phyloP scores from a whole-genome alignment of 2,797 vertebrate species.

The Rhinoraja longicauda region DNA sequence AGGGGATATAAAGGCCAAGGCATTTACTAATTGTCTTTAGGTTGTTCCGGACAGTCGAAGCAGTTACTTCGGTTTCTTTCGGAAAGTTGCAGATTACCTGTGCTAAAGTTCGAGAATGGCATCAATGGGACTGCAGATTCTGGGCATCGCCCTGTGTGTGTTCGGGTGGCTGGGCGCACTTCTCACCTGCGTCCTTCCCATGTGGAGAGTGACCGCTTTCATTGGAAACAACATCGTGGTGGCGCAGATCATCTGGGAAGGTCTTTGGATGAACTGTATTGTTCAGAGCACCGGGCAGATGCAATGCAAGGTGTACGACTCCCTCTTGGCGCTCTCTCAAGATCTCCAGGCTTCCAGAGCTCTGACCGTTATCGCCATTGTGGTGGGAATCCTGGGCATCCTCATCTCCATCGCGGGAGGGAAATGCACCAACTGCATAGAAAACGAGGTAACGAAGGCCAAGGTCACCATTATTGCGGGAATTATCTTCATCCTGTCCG shows the following conservation, averaged over 20 bases:
- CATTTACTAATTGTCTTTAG: not conserved
- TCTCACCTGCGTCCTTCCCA: slow-evolving; percentile 74
- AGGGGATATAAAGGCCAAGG: not conserved
- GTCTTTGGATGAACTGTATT: slow-evolving; percentile 79
- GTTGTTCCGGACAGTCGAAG: not conserved
- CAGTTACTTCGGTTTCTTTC: not conserved
- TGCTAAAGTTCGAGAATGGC: slow-evolving; percentile 30
- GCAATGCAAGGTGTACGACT: slow-evolving; percentile 79
- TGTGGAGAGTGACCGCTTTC: slow-evolving; percentile 79
- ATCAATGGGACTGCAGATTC: slow-evolving; percentile 64
- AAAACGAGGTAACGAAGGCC: slow-evolving; percentile 55
- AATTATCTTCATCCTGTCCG: slow-evolving; percentile 60
- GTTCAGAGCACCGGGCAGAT: slow-evolving; percentile 74
- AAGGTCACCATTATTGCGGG: slow-evolving; percentile 62
- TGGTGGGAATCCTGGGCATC: slow-evolving; percentile 61
- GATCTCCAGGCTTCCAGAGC: slow-evolving; percentile 70
- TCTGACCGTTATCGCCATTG: slow-evolving; percentile 67
- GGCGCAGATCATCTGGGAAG: slow-evolving; percentile 82
- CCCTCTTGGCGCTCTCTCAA: slow-evolving; percentile 69
- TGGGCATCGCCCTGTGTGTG: slow-evolving; percentile 66
- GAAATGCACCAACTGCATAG: slow-evolving; percentile 69
- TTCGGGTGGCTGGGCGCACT: slow-evolving; percentile 68
- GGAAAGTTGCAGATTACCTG: not conserved
- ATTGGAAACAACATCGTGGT: slow-evolving; percentile 73
- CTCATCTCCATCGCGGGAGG: slow-evolving; percentile 65